Conservation (phyloP, 2,888 invertebrate species). For the Drosophila peninsularis region DNA sequence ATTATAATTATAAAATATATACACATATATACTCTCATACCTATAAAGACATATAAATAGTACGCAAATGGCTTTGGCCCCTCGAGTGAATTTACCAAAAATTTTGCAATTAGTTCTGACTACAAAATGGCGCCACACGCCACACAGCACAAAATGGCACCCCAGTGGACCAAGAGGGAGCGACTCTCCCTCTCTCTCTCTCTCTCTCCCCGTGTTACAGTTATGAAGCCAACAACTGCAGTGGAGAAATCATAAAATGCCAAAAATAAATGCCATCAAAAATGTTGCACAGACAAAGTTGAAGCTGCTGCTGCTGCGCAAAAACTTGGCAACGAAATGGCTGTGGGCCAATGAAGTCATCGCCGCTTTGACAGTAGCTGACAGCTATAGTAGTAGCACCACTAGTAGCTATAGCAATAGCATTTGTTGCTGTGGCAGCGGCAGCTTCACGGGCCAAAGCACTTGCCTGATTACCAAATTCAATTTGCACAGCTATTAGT, state of each 20-base stretch:
- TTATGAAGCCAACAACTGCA: constrained; percentile 53
- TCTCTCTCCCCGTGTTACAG: constrained; percentile 31
- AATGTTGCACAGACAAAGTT: constrained; percentile 69
- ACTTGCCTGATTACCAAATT: constrained; percentile 66
- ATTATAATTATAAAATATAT: not conserved
- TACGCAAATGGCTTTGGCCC: constrained; percentile 1
- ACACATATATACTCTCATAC: not conserved
- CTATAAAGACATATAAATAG: not conserved
- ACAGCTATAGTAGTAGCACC: constrained; percentile 1
- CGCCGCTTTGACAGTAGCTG: constrained; percentile 48
- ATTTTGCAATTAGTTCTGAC: constrained; percentile 42
- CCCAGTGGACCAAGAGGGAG: not conserved
- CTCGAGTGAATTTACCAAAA: constrained; percentile 22
- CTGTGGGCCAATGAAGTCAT: constrained; percentile 69
- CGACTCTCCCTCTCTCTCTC: too few species aligned
- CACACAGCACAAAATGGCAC: constrained; percentile 19
- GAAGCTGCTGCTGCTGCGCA: constrained; percentile 42
- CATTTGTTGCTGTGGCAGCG: not conserved
- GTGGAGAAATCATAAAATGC: constrained; percentile 68
- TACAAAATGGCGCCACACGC: constrained; percentile 35
- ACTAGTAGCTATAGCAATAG: not conserved
- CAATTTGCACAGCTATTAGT: constrained; percentile 51
- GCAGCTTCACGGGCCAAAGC: constrained; percentile 18
- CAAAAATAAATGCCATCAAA: constrained; percentile 74
- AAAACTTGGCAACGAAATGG: constrained; percentile 61